A percentile compares a stretch with the other conserved stretches of the same genome.
Conservation (phyloP, 2,797 vertebrate species). For the Corythornis leucogaster region DNA sequence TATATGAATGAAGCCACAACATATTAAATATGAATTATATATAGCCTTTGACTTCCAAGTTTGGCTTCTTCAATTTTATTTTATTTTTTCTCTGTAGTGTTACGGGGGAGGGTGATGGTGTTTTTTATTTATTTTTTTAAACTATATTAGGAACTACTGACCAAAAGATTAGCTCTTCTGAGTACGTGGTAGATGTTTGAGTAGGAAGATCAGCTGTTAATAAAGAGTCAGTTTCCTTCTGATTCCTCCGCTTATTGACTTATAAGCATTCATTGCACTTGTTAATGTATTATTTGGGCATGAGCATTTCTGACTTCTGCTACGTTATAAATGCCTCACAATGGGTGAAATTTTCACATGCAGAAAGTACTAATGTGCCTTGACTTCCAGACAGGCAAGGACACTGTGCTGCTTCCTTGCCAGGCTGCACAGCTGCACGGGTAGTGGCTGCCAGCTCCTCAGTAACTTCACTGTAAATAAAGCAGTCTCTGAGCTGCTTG, state of each 20-base stretch:
- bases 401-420: neutral
- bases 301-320: neutral
- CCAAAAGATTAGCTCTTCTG: too few species aligned
- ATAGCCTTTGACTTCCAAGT: neutral
- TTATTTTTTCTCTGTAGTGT: neutral
- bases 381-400: slow-evolving; percentile 13
- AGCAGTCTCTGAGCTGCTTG: slow-evolving; percentile 11
- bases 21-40: neutral
- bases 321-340: neutral
- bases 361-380: neutral
- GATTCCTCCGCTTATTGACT: neutral
- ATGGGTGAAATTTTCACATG: neutral
- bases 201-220: neutral
- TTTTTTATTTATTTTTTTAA: neutral
- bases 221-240: neutral
- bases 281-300: neutral
- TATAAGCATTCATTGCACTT: neutral
- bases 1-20: neutral
- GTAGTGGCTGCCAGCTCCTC: neutral
- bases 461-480: slow-evolving; percentile 4
- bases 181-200: neutral
- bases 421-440: slow-evolving; percentile 27
- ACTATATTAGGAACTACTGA: neutral
- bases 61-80: neutral
- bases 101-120: neutral